phyloP scores from a whole-genome alignment of 2,888 invertebrate genomes.

The Scaptodrosophila latifasciaeformis region DNA sequence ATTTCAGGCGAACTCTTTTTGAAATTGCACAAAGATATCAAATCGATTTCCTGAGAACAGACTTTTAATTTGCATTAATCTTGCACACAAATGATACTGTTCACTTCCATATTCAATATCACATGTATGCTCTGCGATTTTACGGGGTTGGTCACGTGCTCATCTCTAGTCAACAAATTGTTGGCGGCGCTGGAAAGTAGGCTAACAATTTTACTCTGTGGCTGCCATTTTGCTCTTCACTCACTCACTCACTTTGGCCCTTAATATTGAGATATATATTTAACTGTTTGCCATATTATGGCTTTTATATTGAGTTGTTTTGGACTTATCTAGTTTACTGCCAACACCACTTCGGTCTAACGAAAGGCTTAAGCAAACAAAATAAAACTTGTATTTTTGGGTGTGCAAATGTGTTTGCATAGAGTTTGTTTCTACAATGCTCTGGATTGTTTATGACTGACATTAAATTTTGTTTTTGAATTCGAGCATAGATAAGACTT shows the following conservation, averaged over 20 bases:
- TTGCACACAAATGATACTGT: too few relatives aligned
- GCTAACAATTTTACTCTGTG: conserved; percentile 14
- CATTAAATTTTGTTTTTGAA: conserved; percentile 38
- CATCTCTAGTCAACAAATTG: conserved; percentile 48
- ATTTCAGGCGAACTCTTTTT: too few relatives aligned
- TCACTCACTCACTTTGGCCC: background rate
- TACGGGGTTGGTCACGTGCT: too few relatives aligned
- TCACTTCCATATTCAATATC: too few relatives aligned
- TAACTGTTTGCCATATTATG: conserved; percentile 66
- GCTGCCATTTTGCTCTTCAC: background rate
- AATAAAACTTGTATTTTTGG: conserved; percentile 26
- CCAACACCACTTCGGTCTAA: conserved; percentile 10
- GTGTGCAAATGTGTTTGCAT: conserved; percentile 7
- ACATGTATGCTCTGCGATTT: too few relatives aligned
- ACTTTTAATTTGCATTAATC: too few relatives aligned
- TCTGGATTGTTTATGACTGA: conserved; percentile 37
- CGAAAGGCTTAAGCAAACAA: conserved; percentile 40
- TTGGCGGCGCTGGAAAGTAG: conserved; percentile 26
- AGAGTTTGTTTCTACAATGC: too few relatives aligned
- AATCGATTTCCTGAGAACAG: too few relatives aligned
- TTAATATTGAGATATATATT: conserved; percentile 29
- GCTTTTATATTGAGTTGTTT: conserved; percentile 70
- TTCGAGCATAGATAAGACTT: conserved; percentile 23
- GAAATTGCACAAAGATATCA: too few relatives aligned
- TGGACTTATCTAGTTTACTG: conserved; percentile 68